Conservation (phyloP, 2,888 invertebrate genomes). For the Osmoderma eremita region DNA sequence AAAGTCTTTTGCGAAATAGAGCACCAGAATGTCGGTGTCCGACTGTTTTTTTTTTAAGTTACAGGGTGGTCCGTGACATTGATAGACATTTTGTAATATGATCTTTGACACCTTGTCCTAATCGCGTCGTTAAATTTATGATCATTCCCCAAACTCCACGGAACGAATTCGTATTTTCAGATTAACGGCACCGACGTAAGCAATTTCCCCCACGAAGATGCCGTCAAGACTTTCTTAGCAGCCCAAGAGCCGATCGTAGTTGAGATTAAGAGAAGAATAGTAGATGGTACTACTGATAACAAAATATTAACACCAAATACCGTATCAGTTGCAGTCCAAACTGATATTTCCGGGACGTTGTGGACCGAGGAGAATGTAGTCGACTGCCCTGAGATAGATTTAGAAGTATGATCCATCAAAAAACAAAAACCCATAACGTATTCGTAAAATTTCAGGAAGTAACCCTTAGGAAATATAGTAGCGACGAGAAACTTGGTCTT, state of each 20-base stretch:
- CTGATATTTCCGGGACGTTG: conserved; percentile 64
- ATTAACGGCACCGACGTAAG: conserved; percentile 72
- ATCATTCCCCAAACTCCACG: too few relatives aligned
- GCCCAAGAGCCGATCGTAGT: conserved; percentile 71
- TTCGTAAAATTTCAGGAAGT: conserved; percentile 70
- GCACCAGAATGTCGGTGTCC: neutral
- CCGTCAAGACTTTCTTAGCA: conserved; percentile 69
- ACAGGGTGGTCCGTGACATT: conserved; percentile 24
- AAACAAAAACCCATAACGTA: neutral
- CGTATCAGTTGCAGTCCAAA: conserved; percentile 67
- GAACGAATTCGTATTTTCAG: conserved; percentile 57
- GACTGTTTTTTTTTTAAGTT: neutral
- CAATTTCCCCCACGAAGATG: conserved; percentile 70
- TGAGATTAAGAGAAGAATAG: conserved; percentile 67
- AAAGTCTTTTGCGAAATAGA: conserved; percentile 19
- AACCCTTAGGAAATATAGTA: conserved; percentile 68
- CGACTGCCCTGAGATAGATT: conserved; percentile 69
- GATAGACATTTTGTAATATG: conserved; percentile 14
- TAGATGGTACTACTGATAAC: conserved; percentile 47
- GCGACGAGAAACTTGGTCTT: conserved; percentile 73
- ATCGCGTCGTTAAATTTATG: too few relatives aligned
- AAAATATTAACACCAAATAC: conserved; percentile 49
- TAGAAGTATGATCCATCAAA: conserved; percentile 64
- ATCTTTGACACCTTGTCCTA: conserved; percentile 1
- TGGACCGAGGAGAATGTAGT: conserved; percentile 64